Evolutionary conservation across 2,888 invertebrate genomes (phyloP).

Genomic region (Coremacera marginata): DNA sequence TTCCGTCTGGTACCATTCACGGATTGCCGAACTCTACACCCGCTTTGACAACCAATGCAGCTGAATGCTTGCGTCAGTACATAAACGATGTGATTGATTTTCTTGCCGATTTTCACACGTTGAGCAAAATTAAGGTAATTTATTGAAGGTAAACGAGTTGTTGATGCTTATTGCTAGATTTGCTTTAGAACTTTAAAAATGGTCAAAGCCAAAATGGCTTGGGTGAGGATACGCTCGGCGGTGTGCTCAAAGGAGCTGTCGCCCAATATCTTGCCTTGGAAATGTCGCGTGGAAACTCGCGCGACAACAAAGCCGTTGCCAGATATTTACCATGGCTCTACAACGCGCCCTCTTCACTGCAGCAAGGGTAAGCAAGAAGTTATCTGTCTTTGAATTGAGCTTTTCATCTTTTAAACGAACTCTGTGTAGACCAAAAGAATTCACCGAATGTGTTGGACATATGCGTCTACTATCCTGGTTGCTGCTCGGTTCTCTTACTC

Average conservation of each 20-base stretch:
- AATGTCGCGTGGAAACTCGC: constrained; percentile 87
- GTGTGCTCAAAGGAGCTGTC: constrained; percentile 94
- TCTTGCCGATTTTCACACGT: constrained; percentile 94
- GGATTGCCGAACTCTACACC: constrained; percentile 70
- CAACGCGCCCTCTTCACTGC: constrained; percentile 82
- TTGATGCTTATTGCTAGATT: not conserved
- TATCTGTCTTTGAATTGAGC: not conserved
- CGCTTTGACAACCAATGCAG: constrained; percentile 82
- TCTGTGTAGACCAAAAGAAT: constrained; percentile 83
- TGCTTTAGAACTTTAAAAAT: constrained; percentile 70
- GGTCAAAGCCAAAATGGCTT: constrained; percentile 77
- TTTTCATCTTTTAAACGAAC: constrained; percentile 42
- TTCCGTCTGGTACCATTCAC: constrained; percentile 81
- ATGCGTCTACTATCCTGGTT: constrained; percentile 96
- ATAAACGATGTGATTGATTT: constrained; percentile 94
- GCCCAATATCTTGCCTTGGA: constrained; percentile 95
- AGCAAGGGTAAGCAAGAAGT: constrained; percentile 78
- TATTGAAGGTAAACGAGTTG: not conserved
- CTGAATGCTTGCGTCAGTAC: constrained; percentile 94
- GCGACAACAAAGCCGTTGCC: constrained; percentile 85
- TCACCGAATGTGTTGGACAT: constrained; percentile 94
- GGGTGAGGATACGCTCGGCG: constrained; percentile 96
- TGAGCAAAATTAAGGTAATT: constrained; percentile 93
- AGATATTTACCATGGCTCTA: constrained; percentile 92
- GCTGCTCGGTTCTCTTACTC: constrained; percentile 92